phyloP scores from a whole-genome alignment of 2,797 vertebrate species.

The Eospalax fontanierii region DNA sequence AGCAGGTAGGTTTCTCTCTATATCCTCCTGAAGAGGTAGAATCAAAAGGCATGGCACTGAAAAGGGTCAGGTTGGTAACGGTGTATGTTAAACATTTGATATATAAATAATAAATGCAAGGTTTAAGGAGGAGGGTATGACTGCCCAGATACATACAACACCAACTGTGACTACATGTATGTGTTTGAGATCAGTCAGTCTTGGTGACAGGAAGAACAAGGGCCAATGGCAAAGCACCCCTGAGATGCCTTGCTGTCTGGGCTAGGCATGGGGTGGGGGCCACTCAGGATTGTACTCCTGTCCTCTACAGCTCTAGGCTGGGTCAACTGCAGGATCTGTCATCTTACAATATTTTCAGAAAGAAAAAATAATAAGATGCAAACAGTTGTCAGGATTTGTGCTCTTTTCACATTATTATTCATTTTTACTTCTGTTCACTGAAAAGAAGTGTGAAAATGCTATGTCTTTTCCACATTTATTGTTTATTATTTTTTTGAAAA shows the following conservation, averaged over 20 bases:
- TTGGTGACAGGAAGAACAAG: conserved; percentile 11
- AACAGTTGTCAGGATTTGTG: conserved; percentile 23
- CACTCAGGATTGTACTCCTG: not conserved
- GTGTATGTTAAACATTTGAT: not conserved
- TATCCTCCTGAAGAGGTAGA: not conserved
- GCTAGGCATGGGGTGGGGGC: no score
- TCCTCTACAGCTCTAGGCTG: not conserved
- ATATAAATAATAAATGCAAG: conserved; percentile 27
- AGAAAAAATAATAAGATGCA: conserved; percentile 46
- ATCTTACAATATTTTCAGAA: conserved; percentile 32
- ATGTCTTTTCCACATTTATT: conserved; percentile 65
- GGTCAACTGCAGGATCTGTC: not conserved
- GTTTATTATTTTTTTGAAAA: conserved; percentile 38
- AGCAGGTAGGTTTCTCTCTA: not conserved
- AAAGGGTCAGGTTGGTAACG: not conserved
- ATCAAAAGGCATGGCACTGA: not conserved
- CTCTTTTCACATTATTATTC: conserved; percentile 59
- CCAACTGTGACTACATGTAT: not conserved
- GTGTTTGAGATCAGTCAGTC: conserved; percentile 12
- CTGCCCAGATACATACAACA: not conserved
- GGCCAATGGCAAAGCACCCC: not conserved
- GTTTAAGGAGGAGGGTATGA: not conserved
- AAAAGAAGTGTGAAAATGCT: conserved; percentile 65
- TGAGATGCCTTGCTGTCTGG: not conserved
- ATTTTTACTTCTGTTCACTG: conserved; percentile 64